phyloP scores from a whole-genome alignment of 2,113 vertebrate genomes.

The Platycercus adscitus region DNA sequence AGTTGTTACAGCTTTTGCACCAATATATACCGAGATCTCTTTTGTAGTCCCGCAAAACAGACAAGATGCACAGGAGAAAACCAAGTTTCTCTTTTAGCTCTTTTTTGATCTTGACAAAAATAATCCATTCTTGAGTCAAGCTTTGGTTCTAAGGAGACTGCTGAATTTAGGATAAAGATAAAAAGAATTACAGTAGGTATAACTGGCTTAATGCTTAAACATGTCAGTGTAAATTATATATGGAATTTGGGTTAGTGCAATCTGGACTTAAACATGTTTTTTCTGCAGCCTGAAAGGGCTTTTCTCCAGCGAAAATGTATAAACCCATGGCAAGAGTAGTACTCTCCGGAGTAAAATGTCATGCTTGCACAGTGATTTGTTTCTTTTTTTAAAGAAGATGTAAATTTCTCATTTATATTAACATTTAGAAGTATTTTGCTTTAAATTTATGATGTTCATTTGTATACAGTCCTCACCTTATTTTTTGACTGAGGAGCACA shows the following conservation, averaged over 20 bases:
- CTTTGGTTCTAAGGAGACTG: not conserved
- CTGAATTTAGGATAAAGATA: not conserved
- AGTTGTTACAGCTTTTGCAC: not conserved
- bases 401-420: not conserved
- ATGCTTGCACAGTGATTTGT: not conserved
- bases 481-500: not conserved
- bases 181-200: not conserved
- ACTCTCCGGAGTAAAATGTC: not conserved
- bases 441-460: not conserved
- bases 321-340: not conserved
- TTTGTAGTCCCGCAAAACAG: not conserved
- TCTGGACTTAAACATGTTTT: not conserved
- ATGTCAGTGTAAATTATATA: not conserved
- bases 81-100: not conserved
- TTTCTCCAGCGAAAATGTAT: not conserved
- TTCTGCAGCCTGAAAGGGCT: not conserved
- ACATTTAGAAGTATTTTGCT: not conserved
- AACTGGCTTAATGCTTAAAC: not conserved
- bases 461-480: not conserved
- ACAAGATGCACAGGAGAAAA: not conserved
- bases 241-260: not conserved
- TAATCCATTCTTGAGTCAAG: not conserved
- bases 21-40: accelerated
- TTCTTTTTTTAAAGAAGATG: not conserved
- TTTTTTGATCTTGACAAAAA: not conserved